Evolutionary conservation across 2,797 vertebrate genomes (phyloP), one percentile per base, ranked within the genome.

Genomic region (Molossus molossus): DNA sequence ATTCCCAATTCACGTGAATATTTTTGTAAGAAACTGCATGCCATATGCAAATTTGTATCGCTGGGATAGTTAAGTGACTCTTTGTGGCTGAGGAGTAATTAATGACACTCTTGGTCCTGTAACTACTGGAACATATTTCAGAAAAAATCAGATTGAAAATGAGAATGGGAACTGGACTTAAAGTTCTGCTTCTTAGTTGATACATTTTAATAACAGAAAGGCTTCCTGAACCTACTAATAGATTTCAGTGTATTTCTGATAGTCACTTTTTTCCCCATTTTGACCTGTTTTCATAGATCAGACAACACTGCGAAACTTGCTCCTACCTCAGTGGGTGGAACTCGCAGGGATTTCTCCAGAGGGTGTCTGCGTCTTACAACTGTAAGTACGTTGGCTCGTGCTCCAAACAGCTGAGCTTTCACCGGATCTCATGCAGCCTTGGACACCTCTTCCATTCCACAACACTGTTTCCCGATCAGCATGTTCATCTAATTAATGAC

Each of bases 11-110:
- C 18, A 15, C 25, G n/a, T 85, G 45, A 81, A 57, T 55, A 67
- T 84, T 80, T 92, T 85, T 37, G 15, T 84, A 88, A 67, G 21
- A 80, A 92, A 87, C 14, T 90, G 10, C 45, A 60, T 80, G 20
- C 17, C 4, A 37, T 12, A n/a, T 29, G 25, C 9, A 73, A 89
- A 87, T 57, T 79, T 21, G 2, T 48, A 92, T 79, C 87, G 45
- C 45, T 90, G 50, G 15, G 76, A 17, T 29, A 50, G 45, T 65
- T 15, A 86, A 76, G 37, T 37, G 53, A 75, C 9, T 91, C 53
- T 86, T 33, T 33, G 67, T 69, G 12, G 45, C 50, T 29, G 20
- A 85, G 53, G n/a, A 85, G 10, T 50, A 91, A 87, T 53, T 72
- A 85, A 65, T 55, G 50, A n/a, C 13, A 60, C 29, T 87, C 62